Percentiles rank a stretch among this genome's conserved stretches.
Conservation (phyloP, 2,113 vertebrate species). For the Pandion haliaetus region DNA sequence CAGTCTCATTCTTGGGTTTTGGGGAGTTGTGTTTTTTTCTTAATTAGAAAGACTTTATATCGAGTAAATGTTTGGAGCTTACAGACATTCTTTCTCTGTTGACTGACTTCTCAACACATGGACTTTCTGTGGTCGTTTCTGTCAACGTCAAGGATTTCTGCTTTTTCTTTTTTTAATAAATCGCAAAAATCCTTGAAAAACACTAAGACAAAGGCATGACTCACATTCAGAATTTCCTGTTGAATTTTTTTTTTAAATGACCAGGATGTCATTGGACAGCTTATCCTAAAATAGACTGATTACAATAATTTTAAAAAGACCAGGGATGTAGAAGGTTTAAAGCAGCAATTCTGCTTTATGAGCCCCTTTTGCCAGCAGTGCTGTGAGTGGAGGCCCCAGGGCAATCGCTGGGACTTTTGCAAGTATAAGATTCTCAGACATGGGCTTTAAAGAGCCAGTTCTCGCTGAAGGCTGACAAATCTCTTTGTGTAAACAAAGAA, state of each 20-base stretch:
- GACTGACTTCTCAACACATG: neutral
- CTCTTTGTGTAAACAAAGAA: neutral
- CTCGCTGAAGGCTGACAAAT: neutral
- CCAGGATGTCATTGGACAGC: constrained; percentile 38
- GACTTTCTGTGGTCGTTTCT: neutral
- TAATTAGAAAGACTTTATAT: neutral
- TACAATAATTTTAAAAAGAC: neutral
- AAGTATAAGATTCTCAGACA: neutral
- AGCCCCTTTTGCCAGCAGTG: neutral
- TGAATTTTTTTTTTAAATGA: neutral
- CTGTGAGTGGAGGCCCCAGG: neutral
- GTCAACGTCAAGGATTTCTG: constrained; percentile 23
- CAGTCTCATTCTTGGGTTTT: neutral
- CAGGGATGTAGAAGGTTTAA: neutral
- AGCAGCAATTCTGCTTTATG: neutral
- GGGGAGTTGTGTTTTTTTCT: neutral
- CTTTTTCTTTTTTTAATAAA: constrained; percentile 20
- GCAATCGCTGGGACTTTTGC: neutral
- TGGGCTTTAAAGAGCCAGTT: neutral
- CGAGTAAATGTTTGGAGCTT: neutral
- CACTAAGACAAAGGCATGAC: constrained; percentile 55
- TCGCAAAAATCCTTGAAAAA: constrained; percentile 56
- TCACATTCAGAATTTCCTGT: constrained; percentile 57
- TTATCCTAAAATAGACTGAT: constrained; percentile 39
- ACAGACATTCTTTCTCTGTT: neutral